Conservation (phyloP, 2,113 vertebrate genomes). For the Lampris incognitus region DNA sequence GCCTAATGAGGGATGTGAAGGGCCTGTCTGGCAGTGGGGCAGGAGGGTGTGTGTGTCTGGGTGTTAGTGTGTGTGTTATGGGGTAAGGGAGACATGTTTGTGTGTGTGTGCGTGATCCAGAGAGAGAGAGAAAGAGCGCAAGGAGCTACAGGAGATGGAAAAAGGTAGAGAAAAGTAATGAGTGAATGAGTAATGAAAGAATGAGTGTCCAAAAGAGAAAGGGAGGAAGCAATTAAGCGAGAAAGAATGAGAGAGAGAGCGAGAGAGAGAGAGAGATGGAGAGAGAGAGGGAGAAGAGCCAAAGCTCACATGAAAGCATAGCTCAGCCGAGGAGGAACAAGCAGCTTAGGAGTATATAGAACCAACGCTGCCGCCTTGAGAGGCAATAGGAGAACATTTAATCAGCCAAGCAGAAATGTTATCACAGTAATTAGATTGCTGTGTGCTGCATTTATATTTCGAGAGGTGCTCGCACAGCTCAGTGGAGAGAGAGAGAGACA, state of each 20-base stretch:
- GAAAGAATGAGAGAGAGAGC: neutral
- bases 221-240: neutral
- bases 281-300: constrained; percentile 42
- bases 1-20: constrained; percentile 53
- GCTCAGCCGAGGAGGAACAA: constrained; percentile 65
- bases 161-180: neutral
- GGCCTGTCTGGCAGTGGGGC: constrained; percentile 23
- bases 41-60: constrained; percentile 5
- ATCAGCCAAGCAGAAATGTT: constrained; percentile 78
- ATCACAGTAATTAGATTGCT: constrained; percentile 77
- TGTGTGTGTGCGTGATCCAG: neutral
- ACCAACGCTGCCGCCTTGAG: constrained; percentile 52
- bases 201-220: neutral
- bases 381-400: constrained; percentile 64
- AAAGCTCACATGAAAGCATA: constrained; percentile 63
- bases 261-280: constrained; percentile 15
- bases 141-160: neutral
- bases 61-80: neutral
- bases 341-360: constrained; percentile 75
- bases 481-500: constrained; percentile 43
- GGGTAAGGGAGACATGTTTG: constrained; percentile 7
- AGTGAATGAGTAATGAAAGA: neutral
- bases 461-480: constrained; percentile 54
- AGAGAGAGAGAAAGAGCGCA: neutral
- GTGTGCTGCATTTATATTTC: constrained; percentile 67